Percentiles rank a stretch among this genome's conserved stretches.
Evolutionary conservation across 2,797 vertebrate species (phyloP).

Genomic region (Leuciscus waleckii): DNA sequence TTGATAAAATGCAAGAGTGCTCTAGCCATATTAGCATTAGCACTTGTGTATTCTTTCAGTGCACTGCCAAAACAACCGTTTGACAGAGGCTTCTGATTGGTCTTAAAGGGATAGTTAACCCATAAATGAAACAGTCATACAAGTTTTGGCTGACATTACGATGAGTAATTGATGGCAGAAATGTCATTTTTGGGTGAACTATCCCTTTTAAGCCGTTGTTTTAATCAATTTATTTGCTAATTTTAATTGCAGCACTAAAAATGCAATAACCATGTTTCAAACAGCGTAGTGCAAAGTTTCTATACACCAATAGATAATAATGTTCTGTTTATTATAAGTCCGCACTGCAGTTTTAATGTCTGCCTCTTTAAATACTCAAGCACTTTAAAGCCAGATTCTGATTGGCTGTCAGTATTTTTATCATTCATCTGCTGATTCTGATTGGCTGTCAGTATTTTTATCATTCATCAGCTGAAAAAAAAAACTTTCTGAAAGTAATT

Average conservation of each 20-base stretch:
- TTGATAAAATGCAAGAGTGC: neutral
- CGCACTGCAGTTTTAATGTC: neutral
- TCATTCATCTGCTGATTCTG: neutral
- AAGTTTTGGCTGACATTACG: neutral
- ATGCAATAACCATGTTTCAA: neutral
- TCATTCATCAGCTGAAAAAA: neutral
- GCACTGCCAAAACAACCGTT: neutral
- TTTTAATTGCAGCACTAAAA: neutral
- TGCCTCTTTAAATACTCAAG: neutral
- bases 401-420: neutral
- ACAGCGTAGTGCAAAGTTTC: neutral
- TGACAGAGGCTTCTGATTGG: neutral
- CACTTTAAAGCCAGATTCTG: neutral
- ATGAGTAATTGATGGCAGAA: neutral
- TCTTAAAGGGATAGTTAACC: neutral
- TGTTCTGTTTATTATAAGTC: neutral
- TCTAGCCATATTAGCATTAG: constrained; percentile 2
- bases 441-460: neutral
- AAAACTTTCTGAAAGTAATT: no score
- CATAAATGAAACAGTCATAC: neutral
- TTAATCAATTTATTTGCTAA: neutral
- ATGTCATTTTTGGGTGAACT: neutral
- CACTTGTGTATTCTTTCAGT: neutral
- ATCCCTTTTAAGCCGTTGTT: neutral
- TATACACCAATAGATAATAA: neutral